Evolutionary conservation across 2,888 invertebrate species (phyloP).

Genomic region (Parthenolecanium corni): DNA sequence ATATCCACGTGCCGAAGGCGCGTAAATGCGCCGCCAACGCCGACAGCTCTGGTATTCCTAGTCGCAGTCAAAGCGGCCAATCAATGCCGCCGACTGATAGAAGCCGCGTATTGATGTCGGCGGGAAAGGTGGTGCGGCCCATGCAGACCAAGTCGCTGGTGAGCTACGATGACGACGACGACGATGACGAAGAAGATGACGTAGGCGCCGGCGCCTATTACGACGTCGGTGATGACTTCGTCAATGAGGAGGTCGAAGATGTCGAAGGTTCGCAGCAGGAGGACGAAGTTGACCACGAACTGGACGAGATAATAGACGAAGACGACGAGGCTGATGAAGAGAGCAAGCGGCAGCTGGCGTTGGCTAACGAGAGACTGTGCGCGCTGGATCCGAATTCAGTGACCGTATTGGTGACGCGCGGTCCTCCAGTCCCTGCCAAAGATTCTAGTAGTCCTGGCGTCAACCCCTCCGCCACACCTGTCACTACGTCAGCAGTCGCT

Average conservation of each 20-base stretch:
- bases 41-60: background rate
- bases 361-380: background rate
- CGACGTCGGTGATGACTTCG: too few relatives aligned
- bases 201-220: too few relatives aligned
- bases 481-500: background rate
- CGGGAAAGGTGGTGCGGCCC: background rate
- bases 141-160: too few relatives aligned
- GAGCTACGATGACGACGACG: too few relatives aligned
- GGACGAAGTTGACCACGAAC: slow-evolving; percentile 31
- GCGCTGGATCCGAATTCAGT: slow-evolving; percentile 38
- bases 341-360: background rate
- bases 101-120: background rate
- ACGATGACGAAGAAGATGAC: too few relatives aligned
- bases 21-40: background rate
- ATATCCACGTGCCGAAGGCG: background rate
- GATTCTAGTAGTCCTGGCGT: too few relatives aligned
- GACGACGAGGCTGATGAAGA: slow-evolving; percentile 39
- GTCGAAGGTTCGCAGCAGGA: background rate
- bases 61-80: too few relatives aligned
- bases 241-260: background rate
- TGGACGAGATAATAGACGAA: slow-evolving; percentile 47
- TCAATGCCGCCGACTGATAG: background rate
- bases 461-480: too few relatives aligned
- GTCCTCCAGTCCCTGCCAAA: background rate
- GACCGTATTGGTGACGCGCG: background rate